These are phyloP conservation scores for Budorcas taxicolor DNA, from an alignment of 2,113 vertebrate species.

Conservation along the genomic window DNA sequence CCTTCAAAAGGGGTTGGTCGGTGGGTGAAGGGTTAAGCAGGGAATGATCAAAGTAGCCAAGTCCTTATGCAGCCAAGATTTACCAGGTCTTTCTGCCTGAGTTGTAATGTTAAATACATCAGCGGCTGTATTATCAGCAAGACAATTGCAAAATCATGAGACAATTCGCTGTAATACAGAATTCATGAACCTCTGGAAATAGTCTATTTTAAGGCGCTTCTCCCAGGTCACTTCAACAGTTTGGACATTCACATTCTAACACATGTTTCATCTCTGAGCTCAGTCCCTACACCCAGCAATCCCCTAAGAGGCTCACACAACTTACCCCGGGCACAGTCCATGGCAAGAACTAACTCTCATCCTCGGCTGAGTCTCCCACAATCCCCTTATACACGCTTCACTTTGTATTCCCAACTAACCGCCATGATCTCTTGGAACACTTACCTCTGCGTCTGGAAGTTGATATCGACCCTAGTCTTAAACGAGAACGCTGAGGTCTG, in stretches of 20 bases:
- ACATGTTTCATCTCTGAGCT: constrained; percentile 55
- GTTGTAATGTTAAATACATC: constrained; percentile 79
- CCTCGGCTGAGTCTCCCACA: background rate
- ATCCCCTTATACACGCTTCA: background rate
- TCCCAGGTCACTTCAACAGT: constrained; percentile 72
- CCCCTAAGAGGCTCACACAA: background rate
- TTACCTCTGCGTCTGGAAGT: background rate
- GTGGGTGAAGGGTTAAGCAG: constrained; percentile 68
- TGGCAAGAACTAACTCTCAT: background rate
- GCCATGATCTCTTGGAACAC: background rate
- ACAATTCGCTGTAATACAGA: constrained; percentile 74
- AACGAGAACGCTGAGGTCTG: background rate
- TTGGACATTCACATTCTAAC: constrained; percentile 76
- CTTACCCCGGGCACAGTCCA: background rate
- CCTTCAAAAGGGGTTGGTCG: background rate
- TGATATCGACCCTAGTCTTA: background rate
- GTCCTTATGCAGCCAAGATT: constrained; percentile 73
- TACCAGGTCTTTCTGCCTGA: constrained; percentile 74
- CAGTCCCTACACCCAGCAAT: background rate
- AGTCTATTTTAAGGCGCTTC: constrained; percentile 77
- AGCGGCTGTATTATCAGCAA: constrained; percentile 78
- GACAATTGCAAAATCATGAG: constrained; percentile 80
- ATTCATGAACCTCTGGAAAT: constrained; percentile 80
- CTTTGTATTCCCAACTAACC: background rate
- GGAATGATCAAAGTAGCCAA: constrained; percentile 63